phyloP scores from a whole-genome alignment of 2,888 invertebrate species.

The Clunio marinus region DNA sequence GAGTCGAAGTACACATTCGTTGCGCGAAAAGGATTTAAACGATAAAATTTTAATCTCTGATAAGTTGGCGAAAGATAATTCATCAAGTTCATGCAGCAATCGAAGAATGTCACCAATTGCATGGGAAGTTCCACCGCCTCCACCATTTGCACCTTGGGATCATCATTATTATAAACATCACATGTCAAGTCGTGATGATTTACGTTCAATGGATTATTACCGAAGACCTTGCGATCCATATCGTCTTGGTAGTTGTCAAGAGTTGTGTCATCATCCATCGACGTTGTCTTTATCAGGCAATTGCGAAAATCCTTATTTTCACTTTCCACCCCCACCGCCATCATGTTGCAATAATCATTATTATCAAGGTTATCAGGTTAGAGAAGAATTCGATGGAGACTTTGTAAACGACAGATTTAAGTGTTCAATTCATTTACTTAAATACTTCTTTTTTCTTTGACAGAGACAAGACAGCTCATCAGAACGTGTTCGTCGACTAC shows the following conservation, averaged over 20 bases:
- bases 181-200: slow-evolving; percentile 41
- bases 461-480: slow-evolving; percentile 65
- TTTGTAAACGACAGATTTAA: background rate
- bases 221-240: slow-evolving; percentile 54
- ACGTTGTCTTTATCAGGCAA: background rate
- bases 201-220: slow-evolving; percentile 46
- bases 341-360: slow-evolving; percentile 27
- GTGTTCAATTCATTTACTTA: no score
- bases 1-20: slow-evolving; percentile 58
- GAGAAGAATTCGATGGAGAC: background rate
- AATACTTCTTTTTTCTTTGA: slow-evolving; percentile 41
- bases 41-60: slow-evolving; percentile 24
- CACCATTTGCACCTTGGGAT: slow-evolving; percentile 40
- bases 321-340: slow-evolving; percentile 36
- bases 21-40: slow-evolving; percentile 48
- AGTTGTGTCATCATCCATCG: slow-evolving; percentile 26
- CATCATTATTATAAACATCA: slow-evolving; percentile 41
- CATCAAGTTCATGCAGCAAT: slow-evolving; percentile 29
- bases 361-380: slow-evolving; percentile 21
- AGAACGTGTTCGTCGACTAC: slow-evolving; percentile 77
- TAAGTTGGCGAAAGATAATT: slow-evolving; percentile 11
- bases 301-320: slow-evolving; percentile 20
- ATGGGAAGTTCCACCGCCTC: slow-evolving; percentile 42
- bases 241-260: slow-evolving; percentile 47
- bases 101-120: slow-evolving; percentile 41